Evolutionary conservation across 2,888 invertebrate species (phyloP).

Genomic region (Pteria penguin): DNA sequence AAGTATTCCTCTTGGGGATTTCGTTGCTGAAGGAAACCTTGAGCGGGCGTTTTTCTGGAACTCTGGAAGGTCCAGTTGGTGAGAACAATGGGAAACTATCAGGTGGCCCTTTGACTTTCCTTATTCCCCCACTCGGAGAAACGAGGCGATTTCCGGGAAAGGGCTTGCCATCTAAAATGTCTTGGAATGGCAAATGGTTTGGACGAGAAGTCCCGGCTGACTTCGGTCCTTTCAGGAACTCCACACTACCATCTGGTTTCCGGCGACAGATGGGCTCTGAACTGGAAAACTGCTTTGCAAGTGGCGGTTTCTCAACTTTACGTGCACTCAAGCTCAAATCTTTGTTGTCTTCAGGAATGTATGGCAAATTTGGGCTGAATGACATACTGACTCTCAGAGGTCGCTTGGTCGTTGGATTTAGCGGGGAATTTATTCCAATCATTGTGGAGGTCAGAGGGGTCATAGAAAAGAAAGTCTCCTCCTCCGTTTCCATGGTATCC

Average conservation of each 20-base stretch:
- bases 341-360: constrained; percentile 20
- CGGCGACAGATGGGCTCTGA: constrained; percentile 34
- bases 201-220: neutral
- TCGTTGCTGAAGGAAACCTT: neutral
- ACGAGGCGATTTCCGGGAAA: neutral
- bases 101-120: neutral
- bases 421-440: neutral
- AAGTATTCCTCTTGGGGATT: neutral
- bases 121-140: neutral
- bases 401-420: neutral
- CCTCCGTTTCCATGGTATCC: neutral
- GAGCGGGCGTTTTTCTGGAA: neutral
- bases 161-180: neutral
- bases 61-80: neutral
- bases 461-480: constrained; percentile 25
- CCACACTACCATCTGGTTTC: constrained; percentile 18
- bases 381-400: constrained; percentile 6
- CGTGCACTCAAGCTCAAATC: neutral
- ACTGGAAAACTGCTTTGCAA: neutral
- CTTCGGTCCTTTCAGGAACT: neutral
- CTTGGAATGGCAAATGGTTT: neutral
- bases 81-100: neutral
- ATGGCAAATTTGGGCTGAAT: constrained; percentile 12
- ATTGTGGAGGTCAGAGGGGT: constrained; percentile 5
- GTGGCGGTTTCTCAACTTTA: neutral